A percentile compares a stretch with the other conserved stretches of the same genome.
These are phyloP conservation scores for Tragelaphus scriptus DNA, from an alignment of 2,113 vertebrate genomes.

Conservation along the genomic window DNA sequence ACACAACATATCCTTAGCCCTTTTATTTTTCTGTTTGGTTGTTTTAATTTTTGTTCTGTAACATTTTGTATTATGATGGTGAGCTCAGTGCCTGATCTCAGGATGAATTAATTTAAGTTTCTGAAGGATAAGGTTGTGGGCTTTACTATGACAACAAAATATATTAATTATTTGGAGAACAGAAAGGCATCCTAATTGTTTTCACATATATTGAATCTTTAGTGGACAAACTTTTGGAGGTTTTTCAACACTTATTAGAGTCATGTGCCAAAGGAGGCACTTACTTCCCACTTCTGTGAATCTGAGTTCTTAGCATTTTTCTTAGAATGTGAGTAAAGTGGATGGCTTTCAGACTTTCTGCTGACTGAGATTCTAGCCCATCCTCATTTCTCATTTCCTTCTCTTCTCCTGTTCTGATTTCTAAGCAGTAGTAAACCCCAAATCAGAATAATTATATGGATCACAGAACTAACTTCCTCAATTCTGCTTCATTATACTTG, in stretches of 20 bases:
- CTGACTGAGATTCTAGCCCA: neutral
- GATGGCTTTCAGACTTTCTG: neutral
- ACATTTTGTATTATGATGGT: neutral
- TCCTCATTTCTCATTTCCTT: neutral
- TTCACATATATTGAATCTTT: neutral
- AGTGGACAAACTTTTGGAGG: neutral
- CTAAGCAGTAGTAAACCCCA: neutral
- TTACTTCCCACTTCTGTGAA: neutral
- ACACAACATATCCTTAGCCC: neutral
- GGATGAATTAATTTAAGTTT: neutral
- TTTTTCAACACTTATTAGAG: neutral
- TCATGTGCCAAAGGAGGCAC: neutral
- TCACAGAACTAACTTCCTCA: slow-evolving; percentile 15
- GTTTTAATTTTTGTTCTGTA: neutral
- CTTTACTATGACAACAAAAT: neutral
- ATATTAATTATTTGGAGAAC: neutral
- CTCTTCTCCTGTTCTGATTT: neutral
- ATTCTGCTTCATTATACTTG: neutral
- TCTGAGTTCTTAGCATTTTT: neutral
- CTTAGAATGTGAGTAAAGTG: neutral
- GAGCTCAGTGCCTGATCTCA: neutral
- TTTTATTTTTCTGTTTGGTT: neutral
- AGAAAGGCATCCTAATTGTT: neutral
- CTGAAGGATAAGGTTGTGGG: neutral
- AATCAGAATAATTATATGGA: neutral